phyloP scores from a whole-genome alignment of 2,113 vertebrate species.

The Channa maculata region DNA sequence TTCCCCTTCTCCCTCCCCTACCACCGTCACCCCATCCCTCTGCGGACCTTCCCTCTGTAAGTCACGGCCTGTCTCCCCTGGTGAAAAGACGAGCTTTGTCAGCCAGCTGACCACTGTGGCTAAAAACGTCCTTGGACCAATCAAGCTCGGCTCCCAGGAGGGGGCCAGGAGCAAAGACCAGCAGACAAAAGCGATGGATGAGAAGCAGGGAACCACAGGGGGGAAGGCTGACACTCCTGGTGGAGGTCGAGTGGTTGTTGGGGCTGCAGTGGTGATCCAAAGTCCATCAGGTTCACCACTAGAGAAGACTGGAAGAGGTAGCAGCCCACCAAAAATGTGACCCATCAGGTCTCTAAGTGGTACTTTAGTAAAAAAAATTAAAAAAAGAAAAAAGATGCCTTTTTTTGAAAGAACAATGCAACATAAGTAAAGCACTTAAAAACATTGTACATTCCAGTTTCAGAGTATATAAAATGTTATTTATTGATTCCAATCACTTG shows the following conservation, averaged over 20 bases:
- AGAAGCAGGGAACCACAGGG: conserved; percentile 68
- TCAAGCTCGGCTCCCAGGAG: conserved; percentile 80
- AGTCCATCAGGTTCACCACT: conserved; percentile 60
- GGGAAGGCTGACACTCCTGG: conserved; percentile 68
- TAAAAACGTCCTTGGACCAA: conserved; percentile 81
- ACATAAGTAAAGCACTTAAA: conserved; percentile 77
- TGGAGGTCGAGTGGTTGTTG: conserved; percentile 58
- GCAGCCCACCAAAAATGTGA: conserved; percentile 71
- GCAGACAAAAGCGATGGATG: conserved; percentile 68
- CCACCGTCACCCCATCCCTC: conserved; percentile 75
- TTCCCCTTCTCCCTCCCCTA: conserved; percentile 83
- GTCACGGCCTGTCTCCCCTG: conserved; percentile 79
- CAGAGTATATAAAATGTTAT: conserved; percentile 75
- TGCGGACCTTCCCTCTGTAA: conserved; percentile 83
- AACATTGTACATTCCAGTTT: conserved; percentile 80
- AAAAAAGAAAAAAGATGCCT: conserved; percentile 56
- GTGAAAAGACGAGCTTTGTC: conserved; percentile 80
- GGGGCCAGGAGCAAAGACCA: conserved; percentile 75
- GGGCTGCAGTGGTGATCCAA: conserved; percentile 56
- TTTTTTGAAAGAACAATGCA: conserved; percentile 65
- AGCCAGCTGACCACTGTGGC: conserved; percentile 81
- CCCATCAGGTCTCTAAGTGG: conserved; percentile 18
- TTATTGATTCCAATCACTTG: conserved; percentile 70
- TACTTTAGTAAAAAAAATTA: conserved; percentile 3
- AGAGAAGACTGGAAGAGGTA: conserved; percentile 65